Evolutionary conservation across 2,113 vertebrate genomes (phyloP).

Genomic region (Bagarius yarrelli): DNA sequence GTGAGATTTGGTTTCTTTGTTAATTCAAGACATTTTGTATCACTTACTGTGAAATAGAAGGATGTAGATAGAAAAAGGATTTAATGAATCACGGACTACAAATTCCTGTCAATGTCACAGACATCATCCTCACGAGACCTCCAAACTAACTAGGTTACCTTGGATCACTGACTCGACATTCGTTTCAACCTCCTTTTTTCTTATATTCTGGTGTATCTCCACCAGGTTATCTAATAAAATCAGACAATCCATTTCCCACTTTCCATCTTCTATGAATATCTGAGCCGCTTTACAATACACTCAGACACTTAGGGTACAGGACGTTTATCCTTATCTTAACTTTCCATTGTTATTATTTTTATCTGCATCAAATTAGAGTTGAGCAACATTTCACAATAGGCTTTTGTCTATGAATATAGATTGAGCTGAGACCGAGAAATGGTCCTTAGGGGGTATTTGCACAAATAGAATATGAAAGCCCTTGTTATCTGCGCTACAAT

Average conservation of each 20-base stretch:
- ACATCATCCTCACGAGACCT: conserved; percentile 48
- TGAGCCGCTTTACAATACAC: not conserved
- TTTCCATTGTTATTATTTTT: conserved; percentile 46
- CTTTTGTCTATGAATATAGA: conserved; percentile 53
- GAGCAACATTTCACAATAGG: conserved; percentile 50
- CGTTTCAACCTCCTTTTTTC: conserved; percentile 39
- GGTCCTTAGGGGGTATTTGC: conserved; percentile 54
- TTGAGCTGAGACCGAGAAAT: conserved; percentile 47
- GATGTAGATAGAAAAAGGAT: conserved; percentile 39
- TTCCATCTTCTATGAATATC: conserved; percentile 7
- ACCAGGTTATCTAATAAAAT: conserved; percentile 36
- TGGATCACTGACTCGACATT: conserved; percentile 53
- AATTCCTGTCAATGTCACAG: conserved; percentile 57
- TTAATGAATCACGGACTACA: conserved; percentile 41
- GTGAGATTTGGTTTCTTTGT: conserved; percentile 21
- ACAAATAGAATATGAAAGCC: conserved; percentile 60
- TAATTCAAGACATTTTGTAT: conserved; percentile 17
- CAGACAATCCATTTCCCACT: not conserved
- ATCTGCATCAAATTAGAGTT: conserved; percentile 55
- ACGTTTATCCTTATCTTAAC: conserved; percentile 44
- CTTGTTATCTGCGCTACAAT: conserved; percentile 55
- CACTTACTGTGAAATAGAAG: conserved; percentile 28
- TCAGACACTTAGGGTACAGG: conserved; percentile 22
- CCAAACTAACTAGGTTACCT: conserved; percentile 61
- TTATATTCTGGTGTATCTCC: conserved; percentile 38